Base-by-base conservation (phyloP, 2,888 invertebrate species). In the Meganola albula region DNA sequence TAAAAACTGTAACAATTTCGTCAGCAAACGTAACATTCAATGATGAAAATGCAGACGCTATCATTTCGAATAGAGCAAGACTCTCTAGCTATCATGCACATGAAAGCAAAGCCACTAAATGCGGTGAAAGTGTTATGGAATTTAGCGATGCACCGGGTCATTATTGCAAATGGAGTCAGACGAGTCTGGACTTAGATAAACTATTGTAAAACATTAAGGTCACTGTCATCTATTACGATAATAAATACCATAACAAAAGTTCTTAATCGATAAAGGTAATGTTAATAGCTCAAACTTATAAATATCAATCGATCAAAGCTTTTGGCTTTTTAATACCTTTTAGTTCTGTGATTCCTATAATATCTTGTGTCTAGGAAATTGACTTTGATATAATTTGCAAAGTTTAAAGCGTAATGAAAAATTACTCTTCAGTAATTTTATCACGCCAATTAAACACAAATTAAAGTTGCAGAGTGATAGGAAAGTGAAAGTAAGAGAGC, bases 91-190 rank as follows among this genome's bases (percentile, higher is more conserved):
- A 67, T 65, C 61, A 63, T 53, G 54, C 53, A 62, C 58, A 71
- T 58, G 69, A 74, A 74, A 75, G 74, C 70, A 67, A 72, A 67
- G 63, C 63, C 63, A 63, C 58, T 66, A 54, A 61, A 48, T 58
- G 45, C 33, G 65, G 79, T 74, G 79, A 79, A 79, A 79, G 79
- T 77, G 64, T 55, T 67, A 72, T 72, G 64, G 76, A 68, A 74
- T 70, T 73, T 63, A 46, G 69, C 68, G 74, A 75, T 73, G 71
- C 69, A 68, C 66, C 66, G 58, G 51, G 48, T 58, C 49, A 67
- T 70, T 67, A 71, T 56, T 53, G 66, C 63, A 78, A 78, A 68
- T 74, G 66, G 76, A 78, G 68, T 78, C 73, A 70, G 71, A 73
- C 74, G 63, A 42, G 59, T 53, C 62, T 53, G 55, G 55, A 61